These are phyloP conservation scores for Aphis craccivora DNA, from an alignment of 1,140 invertebrate genomes.

Conservation along the genomic window DNA sequence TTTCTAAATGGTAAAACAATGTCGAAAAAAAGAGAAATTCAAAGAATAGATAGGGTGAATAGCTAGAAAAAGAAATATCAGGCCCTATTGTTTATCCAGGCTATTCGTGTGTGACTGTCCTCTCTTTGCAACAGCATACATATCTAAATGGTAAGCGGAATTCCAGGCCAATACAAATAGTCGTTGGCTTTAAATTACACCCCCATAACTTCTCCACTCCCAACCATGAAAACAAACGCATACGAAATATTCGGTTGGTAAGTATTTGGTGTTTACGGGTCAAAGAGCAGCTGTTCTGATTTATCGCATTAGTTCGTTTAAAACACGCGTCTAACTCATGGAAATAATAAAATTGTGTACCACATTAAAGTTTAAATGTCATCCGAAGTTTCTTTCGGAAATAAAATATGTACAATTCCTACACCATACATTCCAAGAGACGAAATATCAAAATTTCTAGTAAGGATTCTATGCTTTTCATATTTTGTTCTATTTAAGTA, in stretches of 20 bases:
- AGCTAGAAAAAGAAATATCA: neutral
- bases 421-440: neutral
- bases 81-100: constrained; percentile 15
- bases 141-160: constrained; percentile 33
- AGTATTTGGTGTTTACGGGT: constrained; percentile 46
- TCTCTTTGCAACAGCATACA: neutral
- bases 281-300: constrained; percentile 41
- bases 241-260: constrained; percentile 50
- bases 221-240: neutral
- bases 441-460: neutral
- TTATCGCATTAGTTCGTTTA: constrained; percentile 52
- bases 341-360: constrained; percentile 39
- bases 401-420: constrained; percentile 14
- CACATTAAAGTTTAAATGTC: constrained; percentile 20
- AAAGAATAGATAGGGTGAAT: constrained; percentile 5
- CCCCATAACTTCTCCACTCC: constrained; percentile 17
- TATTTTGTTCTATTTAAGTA: neutral
- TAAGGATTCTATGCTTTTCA: neutral
- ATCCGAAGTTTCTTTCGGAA: constrained; percentile 11
- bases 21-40: neutral
- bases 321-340: neutral
- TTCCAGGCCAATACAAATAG: constrained; percentile 38
- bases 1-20: constrained; percentile 14
- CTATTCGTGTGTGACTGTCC: constrained; percentile 9
- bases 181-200: constrained; percentile 52